Percentiles rank a stretch among this genome's conserved stretches.
These are phyloP conservation scores for Agrilus cyanescens DNA, from an alignment of 2,888 invertebrate genomes.

Conservation along the genomic window DNA sequence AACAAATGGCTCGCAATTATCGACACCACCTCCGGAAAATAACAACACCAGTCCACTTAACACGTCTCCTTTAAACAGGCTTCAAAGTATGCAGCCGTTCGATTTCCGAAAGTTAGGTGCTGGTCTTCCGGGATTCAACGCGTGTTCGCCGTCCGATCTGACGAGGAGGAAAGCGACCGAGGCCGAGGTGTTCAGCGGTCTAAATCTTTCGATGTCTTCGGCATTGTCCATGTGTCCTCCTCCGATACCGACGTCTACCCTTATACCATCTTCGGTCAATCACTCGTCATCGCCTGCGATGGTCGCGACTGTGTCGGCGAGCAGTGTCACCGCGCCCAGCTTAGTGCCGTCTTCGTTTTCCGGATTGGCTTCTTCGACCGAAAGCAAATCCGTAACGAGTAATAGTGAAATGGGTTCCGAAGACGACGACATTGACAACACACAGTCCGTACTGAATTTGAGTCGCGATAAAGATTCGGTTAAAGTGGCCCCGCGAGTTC, in stretches of 20 bases:
- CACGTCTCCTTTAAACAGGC: slow-evolving; percentile 71
- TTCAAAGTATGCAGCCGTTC: slow-evolving; percentile 93
- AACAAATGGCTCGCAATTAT: slow-evolving; percentile 41
- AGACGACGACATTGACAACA: slow-evolving; percentile 47
- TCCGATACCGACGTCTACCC: slow-evolving; percentile 46
- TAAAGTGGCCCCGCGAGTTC: slow-evolving; percentile 35
- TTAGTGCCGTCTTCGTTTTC: slow-evolving; percentile 52
- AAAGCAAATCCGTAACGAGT: slow-evolving; percentile 38
- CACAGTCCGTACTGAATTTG: slow-evolving; percentile 51
- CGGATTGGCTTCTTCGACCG: slow-evolving; percentile 45
- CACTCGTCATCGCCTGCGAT: slow-evolving; percentile 56
- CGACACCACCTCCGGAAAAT: slow-evolving; percentile 43
- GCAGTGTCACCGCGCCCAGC: slow-evolving; percentile 41
- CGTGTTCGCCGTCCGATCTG: slow-evolving; percentile 31
- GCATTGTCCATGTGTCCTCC: slow-evolving; percentile 52
- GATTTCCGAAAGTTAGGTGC: slow-evolving; percentile 75
- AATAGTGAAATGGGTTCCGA: slow-evolving; percentile 39
- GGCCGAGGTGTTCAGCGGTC: slow-evolving; percentile 39
- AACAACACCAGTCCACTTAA: slow-evolving; percentile 45
- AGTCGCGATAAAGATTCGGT: slow-evolving; percentile 42
- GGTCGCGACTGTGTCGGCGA: slow-evolving; percentile 38
- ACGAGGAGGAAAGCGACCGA: slow-evolving; percentile 42
- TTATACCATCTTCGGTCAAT: slow-evolving; percentile 26
- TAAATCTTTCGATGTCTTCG: slow-evolving; percentile 46
- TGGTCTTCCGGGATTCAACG: slow-evolving; percentile 45